Evolutionary conservation across 1,140 invertebrate genomes (phyloP).

Genomic region (Eriocheir sinensis): DNA sequence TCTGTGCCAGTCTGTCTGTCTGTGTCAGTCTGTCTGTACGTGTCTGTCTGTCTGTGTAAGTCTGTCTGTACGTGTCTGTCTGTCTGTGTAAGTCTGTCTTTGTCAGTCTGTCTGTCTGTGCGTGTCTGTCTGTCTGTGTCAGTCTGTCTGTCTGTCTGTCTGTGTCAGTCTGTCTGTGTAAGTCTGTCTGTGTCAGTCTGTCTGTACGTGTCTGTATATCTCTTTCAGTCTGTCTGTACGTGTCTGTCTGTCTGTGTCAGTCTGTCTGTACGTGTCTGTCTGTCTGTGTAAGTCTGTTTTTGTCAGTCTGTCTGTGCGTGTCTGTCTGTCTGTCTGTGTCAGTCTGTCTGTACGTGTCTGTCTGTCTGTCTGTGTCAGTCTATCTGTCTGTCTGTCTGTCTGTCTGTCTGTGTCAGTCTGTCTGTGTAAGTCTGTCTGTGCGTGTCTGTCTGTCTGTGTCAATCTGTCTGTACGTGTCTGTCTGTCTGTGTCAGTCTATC

Average conservation of each 20-base stretch:
- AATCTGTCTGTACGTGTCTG: not conserved
- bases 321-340: too few species aligned
- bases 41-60: too few species aligned
- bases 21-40: too few species aligned
- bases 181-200: not conserved
- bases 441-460: not conserved
- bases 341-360: too few species aligned
- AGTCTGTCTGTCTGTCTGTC: not conserved
- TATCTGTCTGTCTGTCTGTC: not conserved
- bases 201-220: not conserved
- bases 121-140: too few species aligned
- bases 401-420: not conserved
- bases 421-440: slow-evolving; percentile 8
- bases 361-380: slow-evolving; percentile 9
- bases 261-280: not conserved
- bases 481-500: not conserved
- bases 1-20: too few species aligned
- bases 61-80: too few species aligned
- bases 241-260: too few species aligned
- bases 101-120: too few species aligned
- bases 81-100: too few species aligned
- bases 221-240: slow-evolving; percentile 28
- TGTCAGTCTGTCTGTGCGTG: too few species aligned
- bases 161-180: not conserved
- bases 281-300: too few species aligned